Conservation (phyloP, 1,140 invertebrate species). For the Phymorhynchus buccinoides region DNA sequence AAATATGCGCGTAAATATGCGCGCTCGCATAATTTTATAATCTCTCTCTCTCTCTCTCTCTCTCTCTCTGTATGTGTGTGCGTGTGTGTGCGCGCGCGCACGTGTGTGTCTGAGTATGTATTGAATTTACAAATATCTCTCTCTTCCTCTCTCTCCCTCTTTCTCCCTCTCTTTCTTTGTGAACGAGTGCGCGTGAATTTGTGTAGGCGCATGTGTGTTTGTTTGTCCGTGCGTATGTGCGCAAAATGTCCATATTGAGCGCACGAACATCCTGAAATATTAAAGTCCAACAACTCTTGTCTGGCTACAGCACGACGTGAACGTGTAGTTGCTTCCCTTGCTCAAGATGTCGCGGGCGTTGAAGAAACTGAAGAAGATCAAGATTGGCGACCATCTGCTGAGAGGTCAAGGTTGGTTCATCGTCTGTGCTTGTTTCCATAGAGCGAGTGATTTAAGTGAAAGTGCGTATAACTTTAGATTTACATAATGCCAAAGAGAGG, state of each 20-base stretch:
- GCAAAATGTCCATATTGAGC: no score
- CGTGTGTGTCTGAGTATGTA: no score
- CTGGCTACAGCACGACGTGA: neutral
- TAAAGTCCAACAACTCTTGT: neutral
- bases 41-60: neutral
- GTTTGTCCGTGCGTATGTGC: no score
- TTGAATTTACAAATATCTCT: neutral
- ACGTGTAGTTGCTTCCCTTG: neutral
- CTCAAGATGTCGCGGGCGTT: neutral
- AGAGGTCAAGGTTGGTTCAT: neutral
- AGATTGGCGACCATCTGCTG: slow-evolving; percentile 13
- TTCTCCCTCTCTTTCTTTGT: neutral
- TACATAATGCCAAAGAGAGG: no score
- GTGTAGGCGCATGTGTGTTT: no score
- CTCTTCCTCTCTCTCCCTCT: neutral
- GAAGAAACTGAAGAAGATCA: slow-evolving; percentile 28
- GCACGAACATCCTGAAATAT: no score
- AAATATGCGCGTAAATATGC: neutral
- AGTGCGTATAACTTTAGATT: no score
- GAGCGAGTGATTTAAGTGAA: no score
- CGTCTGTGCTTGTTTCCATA: no score
- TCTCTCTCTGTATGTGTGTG: neutral
- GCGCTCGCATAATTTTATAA: neutral
- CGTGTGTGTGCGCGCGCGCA: no score
- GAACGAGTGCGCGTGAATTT: no score